phyloP scores from a whole-genome alignment of 2,888 invertebrate species.

The Eupithecia pulchellata region DNA sequence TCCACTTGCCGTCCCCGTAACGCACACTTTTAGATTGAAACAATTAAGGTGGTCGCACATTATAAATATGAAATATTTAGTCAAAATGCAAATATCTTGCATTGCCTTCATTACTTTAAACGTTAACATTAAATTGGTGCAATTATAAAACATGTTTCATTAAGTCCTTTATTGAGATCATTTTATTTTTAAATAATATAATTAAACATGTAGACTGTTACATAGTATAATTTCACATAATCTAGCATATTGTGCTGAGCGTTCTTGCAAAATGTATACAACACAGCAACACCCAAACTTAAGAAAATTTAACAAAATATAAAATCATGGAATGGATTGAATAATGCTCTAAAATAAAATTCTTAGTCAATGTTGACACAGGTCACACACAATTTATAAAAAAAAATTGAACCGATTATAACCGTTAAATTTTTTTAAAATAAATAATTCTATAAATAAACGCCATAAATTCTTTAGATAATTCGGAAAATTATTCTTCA shows the following conservation, averaged over 20 bases:
- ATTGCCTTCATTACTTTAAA: no score
- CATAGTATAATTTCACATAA: neutral
- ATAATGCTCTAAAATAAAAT: neutral
- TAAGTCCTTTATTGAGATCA: constrained; percentile 9
- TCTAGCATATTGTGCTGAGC: neutral
- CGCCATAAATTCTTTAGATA: neutral
- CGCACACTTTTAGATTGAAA: no score
- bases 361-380: neutral
- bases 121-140: constrained; percentile 4
- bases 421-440: no score
- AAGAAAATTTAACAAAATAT: neutral
- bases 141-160: neutral
- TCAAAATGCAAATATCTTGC: neutral
- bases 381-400: no score
- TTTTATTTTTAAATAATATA: neutral
- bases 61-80: neutral
- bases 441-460: neutral
- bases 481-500: neutral
- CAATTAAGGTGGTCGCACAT: no score
- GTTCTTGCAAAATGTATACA: neutral
- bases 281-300: neutral
- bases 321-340: neutral
- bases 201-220: neutral
- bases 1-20: no score
- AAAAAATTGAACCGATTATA: no score